Conservation (phyloP, 1,140 invertebrate species). For the Phocides pigmalion region DNA sequence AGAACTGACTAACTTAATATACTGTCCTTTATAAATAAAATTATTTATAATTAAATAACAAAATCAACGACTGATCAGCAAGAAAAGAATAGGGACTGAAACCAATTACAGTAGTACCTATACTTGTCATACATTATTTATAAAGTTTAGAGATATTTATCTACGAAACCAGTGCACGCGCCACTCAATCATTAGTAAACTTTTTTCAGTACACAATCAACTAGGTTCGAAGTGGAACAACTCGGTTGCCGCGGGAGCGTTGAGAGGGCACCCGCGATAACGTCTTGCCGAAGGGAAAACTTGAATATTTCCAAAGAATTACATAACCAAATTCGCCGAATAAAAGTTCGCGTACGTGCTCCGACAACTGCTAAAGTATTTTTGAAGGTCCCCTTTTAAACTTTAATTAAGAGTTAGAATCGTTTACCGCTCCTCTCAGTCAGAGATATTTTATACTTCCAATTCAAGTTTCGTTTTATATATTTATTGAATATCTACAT, state of each 20-base stretch:
- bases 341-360: constrained; percentile 71
- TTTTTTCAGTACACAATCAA: constrained; percentile 20
- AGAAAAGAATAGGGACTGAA: too few species aligned
- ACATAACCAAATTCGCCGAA: constrained; percentile 73
- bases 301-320: constrained; percentile 78
- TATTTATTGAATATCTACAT: background rate
- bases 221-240: constrained; percentile 22
- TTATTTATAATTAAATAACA: too few species aligned
- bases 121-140: too few species aligned
- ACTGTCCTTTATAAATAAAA: too few species aligned
- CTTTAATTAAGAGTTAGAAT: constrained; percentile 54
- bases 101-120: too few species aligned
- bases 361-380: constrained; percentile 60
- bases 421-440: constrained; percentile 10
- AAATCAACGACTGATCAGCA: too few species aligned
- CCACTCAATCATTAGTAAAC: constrained; percentile 24
- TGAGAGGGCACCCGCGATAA: constrained; percentile 75
- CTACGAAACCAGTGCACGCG: background rate
- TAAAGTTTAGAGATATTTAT: background rate
- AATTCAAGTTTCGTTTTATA: constrained; percentile 2
- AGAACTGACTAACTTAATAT: constrained; percentile 7
- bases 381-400: constrained; percentile 56
- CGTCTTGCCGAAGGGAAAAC: constrained; percentile 76
- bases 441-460: constrained; percentile 9
- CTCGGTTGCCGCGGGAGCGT: constrained; percentile 46